These are phyloP conservation scores for Xenopus petersii DNA, from an alignment of 2,797 vertebrate species.

Conservation along the genomic window DNA sequence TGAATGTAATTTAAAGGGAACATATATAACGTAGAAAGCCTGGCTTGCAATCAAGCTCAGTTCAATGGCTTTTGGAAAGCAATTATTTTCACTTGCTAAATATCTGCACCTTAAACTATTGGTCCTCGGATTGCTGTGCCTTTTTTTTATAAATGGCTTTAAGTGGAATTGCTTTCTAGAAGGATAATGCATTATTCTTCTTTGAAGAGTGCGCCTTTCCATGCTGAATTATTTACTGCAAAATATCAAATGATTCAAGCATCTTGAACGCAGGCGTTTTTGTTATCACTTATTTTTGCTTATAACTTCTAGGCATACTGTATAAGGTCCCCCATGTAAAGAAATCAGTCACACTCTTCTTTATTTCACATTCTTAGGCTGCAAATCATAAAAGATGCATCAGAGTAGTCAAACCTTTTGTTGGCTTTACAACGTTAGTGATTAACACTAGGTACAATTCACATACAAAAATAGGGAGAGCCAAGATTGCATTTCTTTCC, in stretches of 20 bases:
- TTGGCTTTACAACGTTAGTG: slow-evolving; percentile 15
- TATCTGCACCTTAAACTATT: slow-evolving; percentile 19
- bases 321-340: slow-evolving; percentile 17
- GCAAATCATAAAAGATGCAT: neutral
- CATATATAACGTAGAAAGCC: neutral
- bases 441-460: slow-evolving; percentile 6
- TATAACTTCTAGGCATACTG: slow-evolving; percentile 31
- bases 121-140: slow-evolving; percentile 1
- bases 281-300: slow-evolving; percentile 36
- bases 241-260: slow-evolving; percentile 33
- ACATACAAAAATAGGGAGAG: too few relatives aligned
- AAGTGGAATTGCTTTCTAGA: slow-evolving; percentile 26
- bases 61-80: slow-evolving; percentile 10
- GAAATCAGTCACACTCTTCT: slow-evolving; percentile 34
- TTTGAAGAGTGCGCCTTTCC: slow-evolving; percentile 38
- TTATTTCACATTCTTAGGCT: slow-evolving; percentile 26
- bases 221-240: slow-evolving; percentile 35
- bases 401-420: slow-evolving; percentile 8
- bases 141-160: slow-evolving; percentile 33
- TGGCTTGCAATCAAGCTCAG: slow-evolving; percentile 34
- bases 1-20: neutral
- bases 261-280: slow-evolving; percentile 22
- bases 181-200: slow-evolving; percentile 25
- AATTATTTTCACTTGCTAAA: slow-evolving; percentile 30
- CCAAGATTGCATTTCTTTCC: too few relatives aligned